Evolutionary conservation across 2,113 vertebrate genomes (phyloP), one percentile per base, ranked within the genome.

Genomic region (Potamarius usumacintae): DNA sequence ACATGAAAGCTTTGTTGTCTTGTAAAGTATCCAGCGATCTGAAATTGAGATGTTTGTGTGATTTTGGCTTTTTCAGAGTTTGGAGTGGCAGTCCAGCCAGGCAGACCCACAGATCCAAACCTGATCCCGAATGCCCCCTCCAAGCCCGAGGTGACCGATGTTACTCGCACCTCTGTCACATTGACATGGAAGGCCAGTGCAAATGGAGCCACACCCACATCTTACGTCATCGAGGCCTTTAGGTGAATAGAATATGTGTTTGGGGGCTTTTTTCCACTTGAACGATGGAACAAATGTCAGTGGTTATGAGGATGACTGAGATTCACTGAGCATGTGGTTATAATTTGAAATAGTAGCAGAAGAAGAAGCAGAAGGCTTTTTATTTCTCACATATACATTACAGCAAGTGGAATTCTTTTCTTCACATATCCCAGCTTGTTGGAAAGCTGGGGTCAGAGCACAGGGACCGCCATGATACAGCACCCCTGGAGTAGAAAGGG

Each of bases 181-280:
- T 93, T 99, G 87, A 96, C 96, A 65, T 99, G 98, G 98, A 97
- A 97, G 92, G 97, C 98, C 7, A 99, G 98, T 93, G 91, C 97
- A 90, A 98, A 97, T 84, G 98, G 98, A 91, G 98, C 98, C 94
- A 99, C 98, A 0, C 98, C 98, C 91, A 99, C 98, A 0, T 99
- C 98, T 86, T 99, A 99, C 12, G 94, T 99, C 90, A 96, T 99
- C 84, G 98, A 99, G 92, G 98, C 97, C 90, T 99, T 99, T 96
- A 99, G 98, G 98, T 99, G 82, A 85, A 71, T 71, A 11, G 27
- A 42, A 48, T 52, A 62, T 50, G 48, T 34, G n/a, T n/a, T 90
- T n/a, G 55, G 12, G 9, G 2, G 8, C 57, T 34, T 67, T 30
- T 80, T 57, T 58, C 53, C 3, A 79, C 25, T 57, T 57, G n/a